phyloP scores from a whole-genome alignment of 2,113 vertebrate genomes.

The Athene cunicularia region DNA sequence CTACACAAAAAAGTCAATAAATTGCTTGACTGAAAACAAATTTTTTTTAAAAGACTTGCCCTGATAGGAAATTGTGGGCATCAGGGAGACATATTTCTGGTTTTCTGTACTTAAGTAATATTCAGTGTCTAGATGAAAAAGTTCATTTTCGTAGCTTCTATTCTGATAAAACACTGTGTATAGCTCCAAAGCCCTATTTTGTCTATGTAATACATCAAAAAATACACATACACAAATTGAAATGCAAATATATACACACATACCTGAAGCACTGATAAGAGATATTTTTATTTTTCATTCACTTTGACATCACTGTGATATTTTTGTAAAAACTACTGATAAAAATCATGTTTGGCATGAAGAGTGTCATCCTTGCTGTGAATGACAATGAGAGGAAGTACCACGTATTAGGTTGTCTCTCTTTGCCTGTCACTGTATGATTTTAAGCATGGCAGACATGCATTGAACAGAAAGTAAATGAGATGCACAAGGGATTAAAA shows the following conservation, averaged over 20 bases:
- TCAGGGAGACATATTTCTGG: neutral
- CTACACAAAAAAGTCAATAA: neutral
- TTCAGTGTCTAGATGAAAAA: neutral
- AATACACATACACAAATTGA: neutral
- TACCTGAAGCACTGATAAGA: neutral
- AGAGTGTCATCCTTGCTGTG: neutral
- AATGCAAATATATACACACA: neutral
- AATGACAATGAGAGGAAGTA: neutral
- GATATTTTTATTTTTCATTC: neutral
- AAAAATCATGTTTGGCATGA: neutral
- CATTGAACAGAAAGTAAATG: neutral
- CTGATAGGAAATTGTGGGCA: neutral
- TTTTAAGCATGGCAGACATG: neutral
- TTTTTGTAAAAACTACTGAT: neutral
- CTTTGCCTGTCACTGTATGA: neutral
- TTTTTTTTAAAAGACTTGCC: neutral
- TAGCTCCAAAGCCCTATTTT: neutral
- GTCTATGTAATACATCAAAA: neutral
- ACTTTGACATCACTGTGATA: neutral
- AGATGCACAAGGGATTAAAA: neutral
- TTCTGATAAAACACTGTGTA: neutral
- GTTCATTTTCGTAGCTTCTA: neutral
- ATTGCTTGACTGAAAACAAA: neutral
- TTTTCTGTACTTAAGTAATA: neutral
- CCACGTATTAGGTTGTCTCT: neutral